Conservation (phyloP, 2,888 invertebrate genomes). For the Meta bourneti region DNA sequence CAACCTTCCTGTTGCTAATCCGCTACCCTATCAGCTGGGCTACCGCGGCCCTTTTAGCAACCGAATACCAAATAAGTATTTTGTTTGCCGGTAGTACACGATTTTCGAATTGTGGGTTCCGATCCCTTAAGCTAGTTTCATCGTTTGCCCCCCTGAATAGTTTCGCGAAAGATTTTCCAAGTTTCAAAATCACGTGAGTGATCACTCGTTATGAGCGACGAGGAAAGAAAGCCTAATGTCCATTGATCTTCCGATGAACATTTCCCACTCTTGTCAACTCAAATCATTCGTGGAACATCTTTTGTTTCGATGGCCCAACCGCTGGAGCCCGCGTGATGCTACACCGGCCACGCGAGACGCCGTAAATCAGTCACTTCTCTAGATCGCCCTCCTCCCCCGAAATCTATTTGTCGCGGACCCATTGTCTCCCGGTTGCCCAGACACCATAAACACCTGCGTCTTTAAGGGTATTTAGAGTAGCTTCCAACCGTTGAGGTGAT, state of each 20-base stretch:
- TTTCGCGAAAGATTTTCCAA: no score
- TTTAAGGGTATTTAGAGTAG: background rate
- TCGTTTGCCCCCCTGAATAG: no score
- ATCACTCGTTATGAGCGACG: no score
- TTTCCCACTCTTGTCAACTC: background rate
- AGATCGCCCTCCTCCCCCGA: conserved; percentile 47
- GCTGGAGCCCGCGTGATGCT: conserved; percentile 16
- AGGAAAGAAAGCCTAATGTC: conserved; percentile 8
- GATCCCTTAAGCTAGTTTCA: no score
- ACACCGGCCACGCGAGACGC: conserved; percentile 64
- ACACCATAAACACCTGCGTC: conserved; percentile 63
- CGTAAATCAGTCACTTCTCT: conserved; percentile 70
- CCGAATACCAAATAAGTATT: no score
- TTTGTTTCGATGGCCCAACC: conserved; percentile 27
- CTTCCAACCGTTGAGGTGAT: conserved; percentile 20
- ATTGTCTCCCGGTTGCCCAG: conserved; percentile 65
- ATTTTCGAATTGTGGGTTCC: no score
- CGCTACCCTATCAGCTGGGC: no score
- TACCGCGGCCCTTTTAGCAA: no score
- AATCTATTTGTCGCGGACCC: conserved; percentile 63
- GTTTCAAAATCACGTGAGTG: no score
- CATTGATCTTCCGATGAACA: conserved; percentile 7
- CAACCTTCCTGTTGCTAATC: no score
- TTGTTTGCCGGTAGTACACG: background rate
- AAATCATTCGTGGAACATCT: conserved; percentile 29